Base-by-base conservation (phyloP, 2,113 vertebrate genomes). In the Ceuthmochares aereus region DNA sequence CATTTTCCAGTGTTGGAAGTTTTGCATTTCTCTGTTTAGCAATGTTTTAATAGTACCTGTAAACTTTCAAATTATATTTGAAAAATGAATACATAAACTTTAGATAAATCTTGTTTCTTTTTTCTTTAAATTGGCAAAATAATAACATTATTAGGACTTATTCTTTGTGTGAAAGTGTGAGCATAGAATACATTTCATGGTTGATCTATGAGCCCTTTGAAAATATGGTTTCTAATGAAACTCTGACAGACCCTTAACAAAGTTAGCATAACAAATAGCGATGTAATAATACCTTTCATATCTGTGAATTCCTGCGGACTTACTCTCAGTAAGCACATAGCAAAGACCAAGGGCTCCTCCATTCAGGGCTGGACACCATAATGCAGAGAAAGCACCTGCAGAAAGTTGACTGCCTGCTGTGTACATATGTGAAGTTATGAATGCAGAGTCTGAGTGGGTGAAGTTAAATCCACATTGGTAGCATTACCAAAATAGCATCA, bases 241-340 rank as follows among this genome's bases (percentile, higher is more conserved):
- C 89, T 93, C 92, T 37, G 40, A 88, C 90, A 95, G 84, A 90
- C 95, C n/a, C 63, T 82, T 97, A 94, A 63, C 55, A 93, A 95
- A 97, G 93, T 92, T 87, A 93, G 72, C 93, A 96, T 89, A 96
- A 97, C 78, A 97, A 96, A 91, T 86, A 76, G 60, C 45, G 87
- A 26, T 75, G 47, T 80, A 94, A 97, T 89, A 95, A 88, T 91
- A 89, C 76, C 62, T 97, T 95, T 80, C 94, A 95, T 78, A 84
- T 63, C 62, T 88, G 25, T 93, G 55, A 56, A 87, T 95, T 96
- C 92, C 84, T 95, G 58, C 51, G 94, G 89, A 92, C 86, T 92
- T 54, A 67, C 17, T 96, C n/a, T 75, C 55, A 72, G 74, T 76
- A 62, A 87, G 63, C 36, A 76, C 58, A 77, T 97, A 78, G 62